Evolutionary conservation across 1,140 invertebrate genomes (phyloP), one percentile per base, ranked within the genome.

Genomic region (Drosophila bifasciata): DNA sequence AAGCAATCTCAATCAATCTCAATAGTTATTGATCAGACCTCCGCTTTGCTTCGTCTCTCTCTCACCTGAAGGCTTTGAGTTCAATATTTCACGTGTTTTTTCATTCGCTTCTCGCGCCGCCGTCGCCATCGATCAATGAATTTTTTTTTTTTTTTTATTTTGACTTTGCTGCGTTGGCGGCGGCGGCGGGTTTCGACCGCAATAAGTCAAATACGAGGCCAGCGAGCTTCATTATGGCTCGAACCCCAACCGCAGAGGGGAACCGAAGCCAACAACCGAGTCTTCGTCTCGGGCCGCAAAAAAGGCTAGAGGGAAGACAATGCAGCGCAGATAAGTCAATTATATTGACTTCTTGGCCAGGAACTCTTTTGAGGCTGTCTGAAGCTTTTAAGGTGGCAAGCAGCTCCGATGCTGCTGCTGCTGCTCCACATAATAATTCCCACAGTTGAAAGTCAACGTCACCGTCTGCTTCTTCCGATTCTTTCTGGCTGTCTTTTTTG

Each of bases 151-250:
- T 6, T 25, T 19, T 55, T 49, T 40, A 0, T 6, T 25, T 2
- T 4, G 17, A 28, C 56, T 45, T 4, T 59, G 59, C 51, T 61
- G 51, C 56, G 32, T 68, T 68, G 63, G 62, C n/a, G n/a, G 56
- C 63, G 66, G 66, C 66, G 57, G 52, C 57, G 49, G 53, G 55
- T 55, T 62, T 52, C 76, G 59, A 88, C 83, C 83, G 75, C 83
- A 86, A 88, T 86, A 86, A 86, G 83, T 86, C 83, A 86, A 86
- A 86, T 71, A 72, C 70, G 78, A 83, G 83, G 83, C 83, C 83
- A 83, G 75, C 78, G 78, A 89, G 83, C 75, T 86, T 86, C 76
- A 86, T 86, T 86, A 86, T 86, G 66, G 43, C 45, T 25, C 32
- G 39, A 55, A 15, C 56, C 56, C 44, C 57, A 62, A 86, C 80